Percentiles rank a stretch among this genome's conserved stretches.
Evolutionary conservation across 2,888 invertebrate genomes (phyloP).

Genomic region (Drosophila neotestacea): DNA sequence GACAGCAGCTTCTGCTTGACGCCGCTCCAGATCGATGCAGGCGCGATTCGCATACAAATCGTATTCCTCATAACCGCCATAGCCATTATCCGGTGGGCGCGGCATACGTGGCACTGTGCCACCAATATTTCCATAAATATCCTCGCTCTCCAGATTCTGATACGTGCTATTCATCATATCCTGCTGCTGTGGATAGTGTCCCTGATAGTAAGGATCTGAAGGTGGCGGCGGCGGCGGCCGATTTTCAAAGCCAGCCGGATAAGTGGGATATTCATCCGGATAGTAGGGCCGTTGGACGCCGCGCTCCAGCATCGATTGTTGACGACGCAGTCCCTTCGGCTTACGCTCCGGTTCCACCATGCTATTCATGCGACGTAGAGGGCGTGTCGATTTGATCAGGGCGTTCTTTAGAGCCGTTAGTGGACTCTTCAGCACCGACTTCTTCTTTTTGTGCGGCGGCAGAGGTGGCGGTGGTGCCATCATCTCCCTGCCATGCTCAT

Average conservation of each 20-base stretch:
- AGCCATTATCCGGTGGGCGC: slow-evolving; percentile 59
- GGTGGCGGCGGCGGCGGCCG: slow-evolving; percentile 64
- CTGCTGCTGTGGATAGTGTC: slow-evolving; percentile 63
- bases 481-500: slow-evolving; percentile 69
- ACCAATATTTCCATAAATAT: slow-evolving; percentile 84
- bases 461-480: slow-evolving; percentile 77
- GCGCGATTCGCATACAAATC: slow-evolving; percentile 85
- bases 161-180: slow-evolving; percentile 83
- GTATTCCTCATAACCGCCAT: slow-evolving; percentile 75
- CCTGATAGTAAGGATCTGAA: slow-evolving; percentile 66
- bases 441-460: slow-evolving; percentile 84
- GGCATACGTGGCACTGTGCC: slow-evolving; percentile 35
- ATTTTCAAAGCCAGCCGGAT: slow-evolving; percentile 82
- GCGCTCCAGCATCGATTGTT: slow-evolving; percentile 85
- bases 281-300: slow-evolving; percentile 84
- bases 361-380: slow-evolving; percentile 84
- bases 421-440: slow-evolving; percentile 84
- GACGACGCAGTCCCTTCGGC: slow-evolving; percentile 82
- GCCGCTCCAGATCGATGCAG: slow-evolving; percentile 84
- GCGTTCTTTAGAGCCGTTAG: slow-evolving; percentile 84
- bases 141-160: slow-evolving; percentile 84
- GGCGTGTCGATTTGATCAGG: slow-evolving; percentile 83
- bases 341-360: slow-evolving; percentile 84
- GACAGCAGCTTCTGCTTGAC: slow-evolving; percentile 78
- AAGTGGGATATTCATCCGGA: slow-evolving; percentile 84